Evolutionary conservation across 2,888 invertebrate species (phyloP), one percentile per base, ranked within the genome.

Genomic region (Sminthurides aquaticus): DNA sequence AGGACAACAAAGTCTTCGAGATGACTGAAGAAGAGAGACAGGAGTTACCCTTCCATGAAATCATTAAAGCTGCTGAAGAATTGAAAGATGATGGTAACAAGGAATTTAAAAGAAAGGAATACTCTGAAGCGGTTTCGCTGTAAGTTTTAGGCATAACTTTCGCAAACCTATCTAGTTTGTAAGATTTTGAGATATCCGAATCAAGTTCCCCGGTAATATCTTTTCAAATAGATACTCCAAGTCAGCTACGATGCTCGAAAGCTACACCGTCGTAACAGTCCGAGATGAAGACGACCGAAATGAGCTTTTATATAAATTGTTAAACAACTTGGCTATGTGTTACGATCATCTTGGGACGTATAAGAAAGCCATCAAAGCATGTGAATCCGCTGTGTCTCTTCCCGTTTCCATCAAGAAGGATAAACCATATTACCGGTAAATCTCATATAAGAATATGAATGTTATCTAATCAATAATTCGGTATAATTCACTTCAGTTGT

Each of bases 241-340:
- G 74, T 87, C 85, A 0, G 79, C 84, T 0, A 75, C 78, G n/a
- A 82, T 86, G 75, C 78, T 93, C 1, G 87, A 89, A 74, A 82
- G 80, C 64, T 84, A 64, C 27, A 26, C 57, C 20, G 27, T 90
- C 24, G 82, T 84, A 48, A 81, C 87, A 77, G 85, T 86, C 29
- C 78, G 81, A 1, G 87, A 90, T 64, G 86, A 90, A 77, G 76
- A 77, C 0, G 80, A 82, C 70, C 85, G 86, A 76, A 84, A 85
- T 65, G 81, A 82, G 58, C 77, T 87, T 68, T 78, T 90, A 1
- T 79, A 84, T 11, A 87, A 85, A 72, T 77, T 90, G 1, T 87
- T 87, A 72, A 82, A 83, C 8, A 92, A 92, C 80, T 79, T 90
- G 54, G 85, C 87, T 5, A 79, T 89, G 43, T 87, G 87, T 75